Evolutionary conservation across 2,113 vertebrate species (phyloP).

Genomic region (Brachypteracias leptosomus): DNA sequence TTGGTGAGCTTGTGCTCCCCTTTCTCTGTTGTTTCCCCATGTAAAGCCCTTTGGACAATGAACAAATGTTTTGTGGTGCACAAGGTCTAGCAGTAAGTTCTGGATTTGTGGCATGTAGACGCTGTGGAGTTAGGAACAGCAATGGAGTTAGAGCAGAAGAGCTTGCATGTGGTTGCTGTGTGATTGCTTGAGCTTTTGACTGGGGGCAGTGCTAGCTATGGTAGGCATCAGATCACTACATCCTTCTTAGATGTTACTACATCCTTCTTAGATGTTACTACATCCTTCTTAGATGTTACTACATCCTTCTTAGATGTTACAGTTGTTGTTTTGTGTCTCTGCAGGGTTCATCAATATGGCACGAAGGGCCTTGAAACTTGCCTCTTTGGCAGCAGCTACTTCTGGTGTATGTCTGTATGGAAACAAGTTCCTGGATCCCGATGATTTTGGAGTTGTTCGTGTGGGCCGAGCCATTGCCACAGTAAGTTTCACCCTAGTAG

Average conservation of each 20-base stretch:
- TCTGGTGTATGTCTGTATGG: conserved; percentile 85
- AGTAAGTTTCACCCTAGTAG: conserved; percentile 74
- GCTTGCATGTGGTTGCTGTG: fast-evolving
- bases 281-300: background rate
- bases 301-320: background rate
- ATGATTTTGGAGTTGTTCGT: conserved; percentile 87
- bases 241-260: background rate
- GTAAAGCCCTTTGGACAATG: background rate
- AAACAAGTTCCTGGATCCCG: conserved; percentile 81
- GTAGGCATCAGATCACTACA: no score
- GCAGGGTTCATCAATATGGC: conserved; percentile 82
- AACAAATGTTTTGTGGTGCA: background rate
- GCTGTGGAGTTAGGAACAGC: background rate
- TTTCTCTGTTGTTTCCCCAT: background rate
- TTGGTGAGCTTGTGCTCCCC: background rate
- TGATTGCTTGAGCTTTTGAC: background rate
- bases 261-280: background rate
- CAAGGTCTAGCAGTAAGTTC: background rate
- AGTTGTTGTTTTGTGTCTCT: conserved; percentile 32
- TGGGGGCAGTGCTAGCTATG: background rate
- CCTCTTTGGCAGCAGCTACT: conserved; percentile 80
- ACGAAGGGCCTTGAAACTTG: conserved; percentile 79
- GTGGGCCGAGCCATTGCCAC: conserved; percentile 88
- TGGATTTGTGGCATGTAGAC: background rate
- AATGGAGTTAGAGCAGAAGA: background rate